Base-by-base conservation (phyloP, 2,888 invertebrate genomes). In the Ophonus ardosiacus region DNA sequence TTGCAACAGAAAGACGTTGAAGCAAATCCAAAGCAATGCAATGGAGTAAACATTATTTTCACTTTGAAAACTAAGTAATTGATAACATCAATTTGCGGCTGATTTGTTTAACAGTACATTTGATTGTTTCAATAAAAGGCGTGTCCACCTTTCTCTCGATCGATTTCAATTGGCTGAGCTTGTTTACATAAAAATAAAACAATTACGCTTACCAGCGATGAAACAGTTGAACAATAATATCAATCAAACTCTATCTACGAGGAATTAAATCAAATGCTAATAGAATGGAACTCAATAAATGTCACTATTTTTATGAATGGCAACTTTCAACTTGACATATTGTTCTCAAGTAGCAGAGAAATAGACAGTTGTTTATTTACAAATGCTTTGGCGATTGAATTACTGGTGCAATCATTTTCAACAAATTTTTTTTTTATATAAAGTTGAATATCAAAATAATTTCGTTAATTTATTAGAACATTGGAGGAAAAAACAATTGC, bases 161-260 rank as follows among this genome's bases (percentile, higher is more conserved):
- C 63, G 18, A 81, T 63, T 61, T 51, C 65, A 51, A 81, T 81
- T 81, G 81, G 63, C 18, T 61, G 43, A 59, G 61, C 24, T 80
- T 80, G 79, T 81, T 81, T 81, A 81, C 43, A 81, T 65, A 80
- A 80, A 80, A 80, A 81, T 81, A 81, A 81, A 81, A 81, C 81
- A 81, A 81, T 81, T 81, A 74, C 71, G 43, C 40, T 74, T 71
- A 71, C n/a, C 13, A 71, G 43, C 71, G 71, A 74, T 74, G 71
- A 74, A 74, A 74, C 71, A 43, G 43, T 43, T 74, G 71, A 74
- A 74, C 71, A 74, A 74, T 74, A 74, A 43, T 43, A 74, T 74
- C 71, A 74, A 74, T 74, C 71, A 74, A 74, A 17, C 71, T 40
- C 15, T 68, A 68, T 68, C 68, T 17, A 18, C 18, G 10, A 18